These are phyloP conservation scores for Dufourea novaeangliae DNA, from an alignment of 1,140 invertebrate genomes.

Conservation along the genomic window DNA sequence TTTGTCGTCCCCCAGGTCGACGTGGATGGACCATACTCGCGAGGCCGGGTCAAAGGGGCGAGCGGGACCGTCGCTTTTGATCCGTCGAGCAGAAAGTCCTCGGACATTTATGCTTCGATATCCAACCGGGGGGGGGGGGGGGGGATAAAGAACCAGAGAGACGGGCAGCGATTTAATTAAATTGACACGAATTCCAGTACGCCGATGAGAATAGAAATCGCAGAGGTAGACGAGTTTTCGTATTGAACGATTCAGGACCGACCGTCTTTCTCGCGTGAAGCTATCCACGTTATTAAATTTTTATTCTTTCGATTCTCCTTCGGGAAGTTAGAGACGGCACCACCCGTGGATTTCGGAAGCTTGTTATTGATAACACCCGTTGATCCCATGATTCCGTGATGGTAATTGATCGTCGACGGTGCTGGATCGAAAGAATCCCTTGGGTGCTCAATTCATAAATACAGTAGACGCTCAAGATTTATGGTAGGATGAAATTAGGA, in stretches of 20 bases:
- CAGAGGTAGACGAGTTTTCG: too few relatives aligned
- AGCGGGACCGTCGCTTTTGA: not conserved
- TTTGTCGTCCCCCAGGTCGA: not conserved
- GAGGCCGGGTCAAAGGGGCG: not conserved
- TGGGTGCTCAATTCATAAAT: too few relatives aligned
- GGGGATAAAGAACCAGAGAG: not conserved
- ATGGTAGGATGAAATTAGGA: too few relatives aligned
- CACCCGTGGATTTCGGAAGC: not conserved
- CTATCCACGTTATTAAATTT: conserved; percentile 59
- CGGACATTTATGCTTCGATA: not conserved
- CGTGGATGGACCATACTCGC: not conserved
- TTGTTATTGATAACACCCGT: not conserved
- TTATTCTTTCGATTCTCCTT: conserved; percentile 52
- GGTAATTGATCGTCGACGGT: too few relatives aligned
- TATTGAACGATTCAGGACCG: not conserved
- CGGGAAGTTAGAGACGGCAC: not conserved
- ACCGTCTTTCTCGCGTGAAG: conserved; percentile 31
- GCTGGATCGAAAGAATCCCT: too few relatives aligned
- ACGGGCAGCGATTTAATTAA: too few relatives aligned
- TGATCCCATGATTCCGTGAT: not conserved
- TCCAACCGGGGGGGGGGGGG: not conserved
- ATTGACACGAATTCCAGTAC: too few relatives aligned
- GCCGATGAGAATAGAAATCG: too few relatives aligned
- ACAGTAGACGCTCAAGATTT: too few relatives aligned
- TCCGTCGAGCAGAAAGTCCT: not conserved